Percentiles rank a stretch among this genome's conserved stretches.
Conservation (phyloP, 1,140 invertebrate species). For the Halesus radiatus region DNA sequence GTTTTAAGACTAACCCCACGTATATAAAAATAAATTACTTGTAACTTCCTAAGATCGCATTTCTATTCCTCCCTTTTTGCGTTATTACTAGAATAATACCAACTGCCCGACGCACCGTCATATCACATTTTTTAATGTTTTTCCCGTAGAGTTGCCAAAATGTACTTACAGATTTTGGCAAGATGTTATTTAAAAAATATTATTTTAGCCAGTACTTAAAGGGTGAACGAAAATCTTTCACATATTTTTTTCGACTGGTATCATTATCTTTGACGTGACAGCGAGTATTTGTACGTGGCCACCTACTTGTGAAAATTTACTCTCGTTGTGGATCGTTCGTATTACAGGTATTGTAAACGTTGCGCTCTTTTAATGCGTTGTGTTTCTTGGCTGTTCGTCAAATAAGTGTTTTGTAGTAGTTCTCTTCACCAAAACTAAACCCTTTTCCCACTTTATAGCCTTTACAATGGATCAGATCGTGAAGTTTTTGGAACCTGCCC, state of each 20-base stretch:
- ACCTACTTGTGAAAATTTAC: constrained; percentile 17
- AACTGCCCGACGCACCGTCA: no score
- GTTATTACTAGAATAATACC: no score
- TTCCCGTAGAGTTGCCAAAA: no score
- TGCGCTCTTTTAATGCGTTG: constrained; percentile 27
- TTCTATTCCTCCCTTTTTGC: no score
- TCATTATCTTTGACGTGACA: constrained; percentile 54
- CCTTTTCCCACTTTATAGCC: constrained; percentile 11
- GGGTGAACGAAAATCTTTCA: not conserved
- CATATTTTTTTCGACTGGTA: constrained; percentile 29
- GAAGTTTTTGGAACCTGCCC: constrained; percentile 93
- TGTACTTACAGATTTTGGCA: no score
- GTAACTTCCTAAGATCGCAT: no score
- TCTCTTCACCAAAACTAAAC: constrained; percentile 10
- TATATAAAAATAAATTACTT: no score
- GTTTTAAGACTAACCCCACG: no score
- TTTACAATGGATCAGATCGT: constrained; percentile 96
- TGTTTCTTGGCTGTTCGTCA: constrained; percentile 25
- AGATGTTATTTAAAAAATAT: no score
- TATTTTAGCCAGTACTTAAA: no score
- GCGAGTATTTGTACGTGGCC: constrained; percentile 52
- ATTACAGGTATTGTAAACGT: constrained; percentile 28
- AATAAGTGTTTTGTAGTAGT: constrained; percentile 32
- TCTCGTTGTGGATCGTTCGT: not conserved
- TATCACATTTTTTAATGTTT: no score